Base-by-base conservation (phyloP, 2,797 vertebrate species). In the Acanthopagrus latus region DNA sequence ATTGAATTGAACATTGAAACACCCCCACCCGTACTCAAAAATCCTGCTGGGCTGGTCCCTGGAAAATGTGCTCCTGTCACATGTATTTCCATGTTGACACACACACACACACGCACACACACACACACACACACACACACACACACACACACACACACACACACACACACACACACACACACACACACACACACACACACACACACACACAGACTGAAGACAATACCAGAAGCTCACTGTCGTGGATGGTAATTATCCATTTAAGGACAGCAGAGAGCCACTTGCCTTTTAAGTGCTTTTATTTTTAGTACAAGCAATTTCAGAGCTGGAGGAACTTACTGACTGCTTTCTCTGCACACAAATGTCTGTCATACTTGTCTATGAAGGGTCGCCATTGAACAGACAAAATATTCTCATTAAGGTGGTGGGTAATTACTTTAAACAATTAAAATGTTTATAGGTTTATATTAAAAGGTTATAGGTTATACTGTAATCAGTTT, bases 251-350 rank as follows among this genome's bases (percentile, higher is more conserved):
- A 9, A 38, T 38, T 38, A 38, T 27, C 50, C n/a, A 33, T 78
- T 56, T 60, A 21, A 69, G 12, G 44, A 6, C 64, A 56, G 46
- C 52, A 54, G 17, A 71, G 74, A 65, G 48, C 2, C 43, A 18
- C 63, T 74, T 4, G 0, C 46, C 33, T 63, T 74, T 73, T 57
- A 16, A 52, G 23, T 52, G 44, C 11, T 68, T 71, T 48, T 79
- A 76, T 85, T 85, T 82, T 66, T 50, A 56, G 68, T 7, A 44
- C 29, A 48, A 66, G 58, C 38, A 51, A 25, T 70, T 78, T 66
- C 29, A 51, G 14, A 73, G 43, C 9, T 59, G 23, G 1, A 23
- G 29, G 23, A 55, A 58, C 25, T 55, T 4, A 44, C 74, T 23
- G 43, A 11, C 44, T 48, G 60, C 47, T 48, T 55, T 25, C 51